Percentiles rank a stretch among this genome's conserved stretches.
Conservation (phyloP, 2,888 invertebrate species). For the Rapana venosa region DNA sequence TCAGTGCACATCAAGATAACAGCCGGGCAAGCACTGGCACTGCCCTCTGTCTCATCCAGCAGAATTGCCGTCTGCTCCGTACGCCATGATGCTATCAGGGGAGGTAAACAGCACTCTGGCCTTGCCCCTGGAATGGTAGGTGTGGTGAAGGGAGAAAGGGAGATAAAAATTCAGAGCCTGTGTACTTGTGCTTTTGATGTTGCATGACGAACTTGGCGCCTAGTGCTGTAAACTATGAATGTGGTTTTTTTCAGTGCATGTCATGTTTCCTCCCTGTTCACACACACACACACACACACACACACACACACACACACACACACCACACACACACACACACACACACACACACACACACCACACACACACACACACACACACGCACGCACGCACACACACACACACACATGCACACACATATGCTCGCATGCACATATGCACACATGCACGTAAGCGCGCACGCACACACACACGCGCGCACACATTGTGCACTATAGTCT, state of each 20-base stretch:
- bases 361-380: no score
- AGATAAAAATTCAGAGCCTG: conserved; percentile 14
- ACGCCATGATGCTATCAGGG: conserved; percentile 21
- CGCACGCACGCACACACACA: no score
- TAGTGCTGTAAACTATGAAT: background rate
- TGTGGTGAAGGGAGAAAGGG: background rate
- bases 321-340: no score
- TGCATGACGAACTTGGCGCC: background rate
- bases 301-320: no score
- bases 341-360: no score
- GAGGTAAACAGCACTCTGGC: conserved; percentile 28
- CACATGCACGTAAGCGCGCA: background rate
- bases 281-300: background rate
- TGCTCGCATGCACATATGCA: background rate
- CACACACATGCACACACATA: no score
- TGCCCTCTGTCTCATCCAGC: conserved; percentile 13
- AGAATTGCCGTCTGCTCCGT: conserved; percentile 21
- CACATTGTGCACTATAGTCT: no score
- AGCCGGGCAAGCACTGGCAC: background rate
- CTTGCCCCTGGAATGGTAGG: conserved; percentile 6
- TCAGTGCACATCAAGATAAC: conserved; percentile 20
- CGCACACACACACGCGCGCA: no score
- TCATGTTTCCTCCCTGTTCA: background rate
- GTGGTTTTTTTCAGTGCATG: background rate
- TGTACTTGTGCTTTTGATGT: conserved; percentile 25